Conservation (phyloP, 2,797 vertebrate genomes). For the Cirrhinus mrigala region DNA sequence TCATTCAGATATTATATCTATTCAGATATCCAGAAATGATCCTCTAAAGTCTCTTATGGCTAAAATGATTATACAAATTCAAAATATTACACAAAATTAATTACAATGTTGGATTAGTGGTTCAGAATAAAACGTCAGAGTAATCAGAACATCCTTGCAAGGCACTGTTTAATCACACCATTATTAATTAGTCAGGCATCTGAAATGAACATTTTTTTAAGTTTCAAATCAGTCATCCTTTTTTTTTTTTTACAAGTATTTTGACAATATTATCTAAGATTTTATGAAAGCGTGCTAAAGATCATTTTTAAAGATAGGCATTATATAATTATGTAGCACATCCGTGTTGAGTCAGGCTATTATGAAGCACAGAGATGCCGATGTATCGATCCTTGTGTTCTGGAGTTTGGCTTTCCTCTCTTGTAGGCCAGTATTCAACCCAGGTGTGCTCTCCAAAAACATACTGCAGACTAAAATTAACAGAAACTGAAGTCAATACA, state of each 20-base stretch:
- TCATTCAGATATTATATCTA: not conserved
- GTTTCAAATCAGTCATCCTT: not conserved
- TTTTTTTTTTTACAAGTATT: not conserved
- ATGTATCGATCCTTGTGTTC: no score
- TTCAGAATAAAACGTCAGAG: not conserved
- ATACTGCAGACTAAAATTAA: not conserved
- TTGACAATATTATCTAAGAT: not conserved
- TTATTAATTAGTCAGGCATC: not conserved
- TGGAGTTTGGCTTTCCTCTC: not conserved
- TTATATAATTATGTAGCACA: not conserved
- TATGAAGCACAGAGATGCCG: not conserved
- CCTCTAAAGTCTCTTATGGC: not conserved
- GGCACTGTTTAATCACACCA: not conserved
- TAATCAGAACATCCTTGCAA: no score
- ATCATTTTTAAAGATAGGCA: not conserved
- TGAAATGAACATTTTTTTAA: not conserved
- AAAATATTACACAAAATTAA: not conserved
- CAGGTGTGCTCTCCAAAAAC: not conserved
- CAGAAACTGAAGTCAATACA: not conserved
- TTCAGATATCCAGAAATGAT: not conserved
- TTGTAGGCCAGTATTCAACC: not conserved
- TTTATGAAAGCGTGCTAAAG: not conserved
- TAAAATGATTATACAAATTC: not conserved
- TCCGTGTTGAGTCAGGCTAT: not conserved
- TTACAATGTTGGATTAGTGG: not conserved